A percentile compares a stretch with the other conserved stretches of the same genome.
Evolutionary conservation across 2,888 invertebrate species (phyloP).

Genomic region (Calameuta idolon): DNA sequence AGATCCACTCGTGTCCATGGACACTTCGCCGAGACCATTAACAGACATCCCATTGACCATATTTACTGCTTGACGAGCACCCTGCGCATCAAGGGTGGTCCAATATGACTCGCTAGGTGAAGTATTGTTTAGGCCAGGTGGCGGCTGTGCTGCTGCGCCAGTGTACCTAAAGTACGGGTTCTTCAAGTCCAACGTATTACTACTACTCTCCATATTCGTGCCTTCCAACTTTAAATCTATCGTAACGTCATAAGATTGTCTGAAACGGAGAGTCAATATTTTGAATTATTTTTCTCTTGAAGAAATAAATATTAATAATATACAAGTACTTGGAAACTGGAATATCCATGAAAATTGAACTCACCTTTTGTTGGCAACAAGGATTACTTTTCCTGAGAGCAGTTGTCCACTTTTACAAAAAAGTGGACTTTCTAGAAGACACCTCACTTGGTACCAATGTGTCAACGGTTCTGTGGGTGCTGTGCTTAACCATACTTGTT

Average conservation of each 20-base stretch:
- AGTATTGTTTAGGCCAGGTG: slow-evolving; percentile 89
- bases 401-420: slow-evolving; percentile 95
- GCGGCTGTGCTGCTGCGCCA: slow-evolving; percentile 91
- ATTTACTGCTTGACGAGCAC: slow-evolving; percentile 75
- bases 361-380: slow-evolving; percentile 92
- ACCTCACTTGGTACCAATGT: slow-evolving; percentile 99
- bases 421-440: slow-evolving; percentile 92
- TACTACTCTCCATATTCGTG: slow-evolving; percentile 81
- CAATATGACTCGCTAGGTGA: slow-evolving; percentile 96
- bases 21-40: slow-evolving; percentile 79
- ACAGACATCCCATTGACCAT: slow-evolving; percentile 83
- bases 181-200: slow-evolving; percentile 95
- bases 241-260: slow-evolving; percentile 98
- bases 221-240: slow-evolving; percentile 94
- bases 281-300: neutral
- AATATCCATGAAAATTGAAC: neutral
- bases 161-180: slow-evolving; percentile 99
- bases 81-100: slow-evolving; percentile 86
- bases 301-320: neutral
- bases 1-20: slow-evolving; percentile 76
- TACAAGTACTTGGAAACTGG: neutral
- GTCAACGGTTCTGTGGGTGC: slow-evolving; percentile 98
- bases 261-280: slow-evolving; percentile 53
- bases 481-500: slow-evolving; percentile 96
- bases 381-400: slow-evolving; percentile 86